Evolutionary conservation across 1,140 invertebrate species (phyloP).

Genomic region (fruit fly (Drosophila melanogaster)): DNA sequence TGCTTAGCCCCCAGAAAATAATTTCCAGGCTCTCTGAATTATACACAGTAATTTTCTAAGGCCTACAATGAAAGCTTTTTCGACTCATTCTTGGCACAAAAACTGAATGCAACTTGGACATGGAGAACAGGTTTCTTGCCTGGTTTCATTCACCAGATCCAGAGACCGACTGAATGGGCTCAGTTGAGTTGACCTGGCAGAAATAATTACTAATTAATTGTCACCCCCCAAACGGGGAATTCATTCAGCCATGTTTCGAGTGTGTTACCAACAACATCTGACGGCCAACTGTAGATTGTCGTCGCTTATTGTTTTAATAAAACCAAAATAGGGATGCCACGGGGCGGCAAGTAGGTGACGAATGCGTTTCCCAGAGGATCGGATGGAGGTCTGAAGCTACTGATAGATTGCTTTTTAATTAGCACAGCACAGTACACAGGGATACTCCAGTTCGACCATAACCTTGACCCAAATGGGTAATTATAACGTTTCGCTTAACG

Average conservation of each 20-base stretch:
- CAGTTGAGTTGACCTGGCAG: conserved; percentile 27
- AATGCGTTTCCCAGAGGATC: conserved; percentile 41
- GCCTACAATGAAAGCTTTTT: conserved; percentile 3
- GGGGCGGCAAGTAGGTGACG: conserved; percentile 37
- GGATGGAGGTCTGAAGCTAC: conserved; percentile 13
- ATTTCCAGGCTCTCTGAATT: conserved; percentile 6
- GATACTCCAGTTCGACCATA: conserved; percentile 59
- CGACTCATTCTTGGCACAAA: conserved; percentile 11
- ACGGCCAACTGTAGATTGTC: conserved; percentile 54
- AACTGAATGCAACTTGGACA: conserved; percentile 13
- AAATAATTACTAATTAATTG: conserved; percentile 78
- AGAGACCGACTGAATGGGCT: conserved; percentile 27
- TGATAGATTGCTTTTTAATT: conserved; percentile 77
- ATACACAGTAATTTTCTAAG: background rate
- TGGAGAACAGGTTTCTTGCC: conserved; percentile 42
- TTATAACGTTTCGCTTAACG: conserved; percentile 62
- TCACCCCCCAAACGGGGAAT: conserved; percentile 62
- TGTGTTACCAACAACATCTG: conserved; percentile 46
- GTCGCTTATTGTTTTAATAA: conserved; percentile 75
- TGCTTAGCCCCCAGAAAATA: background rate
- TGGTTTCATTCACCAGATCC: conserved; percentile 39
- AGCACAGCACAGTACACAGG: conserved; percentile 22
- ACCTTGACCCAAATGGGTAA: conserved; percentile 77
- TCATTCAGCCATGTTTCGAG: conserved; percentile 67
- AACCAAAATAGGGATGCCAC: conserved; percentile 37